Percentiles rank a stretch among this genome's conserved stretches.
phyloP scores from a whole-genome alignment of 2,113 vertebrate species.

The Sylvilagus bachmani region DNA sequence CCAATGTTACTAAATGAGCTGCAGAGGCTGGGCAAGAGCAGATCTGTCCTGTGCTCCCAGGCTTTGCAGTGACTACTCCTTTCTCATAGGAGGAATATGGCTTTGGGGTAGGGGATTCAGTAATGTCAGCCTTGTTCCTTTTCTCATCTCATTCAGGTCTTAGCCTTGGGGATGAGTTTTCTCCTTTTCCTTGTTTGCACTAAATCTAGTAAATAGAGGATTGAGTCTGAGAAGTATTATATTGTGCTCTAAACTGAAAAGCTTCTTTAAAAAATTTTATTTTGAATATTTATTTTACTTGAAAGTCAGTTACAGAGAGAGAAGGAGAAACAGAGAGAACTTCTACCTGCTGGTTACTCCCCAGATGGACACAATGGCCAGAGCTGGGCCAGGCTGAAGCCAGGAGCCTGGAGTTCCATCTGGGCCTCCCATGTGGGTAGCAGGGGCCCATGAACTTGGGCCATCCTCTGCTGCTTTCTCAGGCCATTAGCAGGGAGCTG shows the following conservation, averaged over 20 bases:
- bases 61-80: background rate
- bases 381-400: too few relatives aligned
- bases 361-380: too few relatives aligned
- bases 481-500: too few relatives aligned
- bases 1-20: background rate
- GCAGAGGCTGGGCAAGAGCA: background rate
- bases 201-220: background rate
- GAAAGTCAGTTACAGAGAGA: too few relatives aligned
- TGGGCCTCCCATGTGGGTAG: too few relatives aligned
- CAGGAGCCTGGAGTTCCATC: too few relatives aligned
- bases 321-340: too few relatives aligned
- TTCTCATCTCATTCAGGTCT: background rate
- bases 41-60: background rate
- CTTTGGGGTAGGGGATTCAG: background rate
- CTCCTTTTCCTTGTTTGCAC: constrained; percentile 2
- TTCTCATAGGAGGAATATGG: background rate
- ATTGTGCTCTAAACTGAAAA: background rate
- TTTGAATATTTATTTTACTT: too few relatives aligned
- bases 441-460: too few relatives aligned
- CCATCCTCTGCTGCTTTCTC: too few relatives aligned
- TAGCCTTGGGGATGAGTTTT: background rate
- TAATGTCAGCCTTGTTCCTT: background rate
- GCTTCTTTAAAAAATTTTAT: background rate
- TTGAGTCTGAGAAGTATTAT: background rate
- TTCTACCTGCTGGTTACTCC: too few relatives aligned